A percentile compares a stretch with the other conserved stretches of the same genome.
phyloP scores from a whole-genome alignment of 2,888 invertebrate species.

The Cylloceria caligata region DNA sequence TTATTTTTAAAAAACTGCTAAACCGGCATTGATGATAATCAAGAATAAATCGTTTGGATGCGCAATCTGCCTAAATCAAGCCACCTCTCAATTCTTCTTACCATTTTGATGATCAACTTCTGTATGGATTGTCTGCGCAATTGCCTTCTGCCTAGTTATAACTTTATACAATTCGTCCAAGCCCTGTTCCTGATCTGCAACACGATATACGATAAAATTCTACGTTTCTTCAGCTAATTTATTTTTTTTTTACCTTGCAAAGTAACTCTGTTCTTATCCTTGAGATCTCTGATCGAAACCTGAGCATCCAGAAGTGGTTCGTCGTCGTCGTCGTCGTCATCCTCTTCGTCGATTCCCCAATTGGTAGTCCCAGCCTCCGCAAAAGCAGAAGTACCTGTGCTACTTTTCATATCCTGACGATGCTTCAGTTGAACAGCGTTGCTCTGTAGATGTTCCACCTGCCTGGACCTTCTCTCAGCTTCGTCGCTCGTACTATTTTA shows the following conservation, averaged over 20 bases:
- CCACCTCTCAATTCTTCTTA: slow-evolving; percentile 78
- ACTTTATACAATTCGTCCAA: slow-evolving; percentile 91
- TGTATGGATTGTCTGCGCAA: slow-evolving; percentile 90
- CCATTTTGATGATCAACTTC: slow-evolving; percentile 93
- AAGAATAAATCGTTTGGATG: too few relatives aligned
- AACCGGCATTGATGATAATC: too few relatives aligned
- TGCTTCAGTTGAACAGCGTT: slow-evolving; percentile 87
- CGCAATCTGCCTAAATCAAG: too few relatives aligned
- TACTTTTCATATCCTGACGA: slow-evolving; percentile 84
- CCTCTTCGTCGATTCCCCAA: slow-evolving; percentile 83
- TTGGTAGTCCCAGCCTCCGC: slow-evolving; percentile 85
- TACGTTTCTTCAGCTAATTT: not conserved
- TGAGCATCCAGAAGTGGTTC: slow-evolving; percentile 84
- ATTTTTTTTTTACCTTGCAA: slow-evolving; percentile 85
- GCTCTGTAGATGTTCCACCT: slow-evolving; percentile 87
- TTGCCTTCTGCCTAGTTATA: slow-evolving; percentile 90
- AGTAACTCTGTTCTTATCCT: slow-evolving; percentile 87
- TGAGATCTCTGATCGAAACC: slow-evolving; percentile 85
- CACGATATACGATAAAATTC: not conserved
- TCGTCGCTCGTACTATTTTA: slow-evolving; percentile 87
- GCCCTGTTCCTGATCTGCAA: slow-evolving; percentile 91
- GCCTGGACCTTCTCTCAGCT: slow-evolving; percentile 87
- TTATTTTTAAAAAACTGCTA: too few relatives aligned
- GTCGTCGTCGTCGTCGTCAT: slow-evolving; percentile 83
- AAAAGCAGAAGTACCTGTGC: slow-evolving; percentile 78